A percentile compares a stretch with the other conserved stretches of the same genome.
These are phyloP conservation scores for Neuroterus valhalla DNA, from an alignment of 1,140 invertebrate genomes.

Conservation along the genomic window DNA sequence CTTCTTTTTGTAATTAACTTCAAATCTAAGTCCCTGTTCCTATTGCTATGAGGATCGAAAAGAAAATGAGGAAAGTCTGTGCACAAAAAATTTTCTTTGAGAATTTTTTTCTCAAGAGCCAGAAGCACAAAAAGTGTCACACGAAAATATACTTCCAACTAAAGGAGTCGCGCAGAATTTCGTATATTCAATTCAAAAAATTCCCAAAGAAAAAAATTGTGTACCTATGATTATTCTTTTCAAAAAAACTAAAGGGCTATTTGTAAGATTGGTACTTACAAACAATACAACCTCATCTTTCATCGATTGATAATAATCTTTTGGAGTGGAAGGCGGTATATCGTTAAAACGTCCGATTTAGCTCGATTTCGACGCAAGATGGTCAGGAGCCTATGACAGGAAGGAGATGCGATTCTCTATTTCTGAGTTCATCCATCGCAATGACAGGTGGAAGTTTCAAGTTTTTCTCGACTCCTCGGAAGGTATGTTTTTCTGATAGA, in stretches of 20 bases:
- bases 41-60: too few species aligned
- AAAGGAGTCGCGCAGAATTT: too few species aligned
- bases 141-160: too few species aligned
- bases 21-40: too few species aligned
- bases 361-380: slow-evolving; percentile 44
- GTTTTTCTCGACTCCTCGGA: slow-evolving; percentile 43
- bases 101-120: too few species aligned
- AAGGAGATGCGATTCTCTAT: slow-evolving; percentile 35
- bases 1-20: background rate
- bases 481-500: slow-evolving; percentile 61
- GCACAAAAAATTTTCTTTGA: too few species aligned
- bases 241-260: too few species aligned
- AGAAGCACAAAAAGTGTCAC: too few species aligned
- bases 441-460: slow-evolving; percentile 29
- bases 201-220: too few species aligned
- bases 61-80: too few species aligned
- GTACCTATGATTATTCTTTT: too few species aligned
- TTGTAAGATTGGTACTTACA: background rate
- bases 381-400: slow-evolving; percentile 45
- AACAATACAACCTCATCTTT: background rate
- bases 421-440: slow-evolving; percentile 42
- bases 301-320: background rate
- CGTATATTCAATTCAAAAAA: too few species aligned
- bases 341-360: slow-evolving; percentile 43
- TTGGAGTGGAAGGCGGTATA: background rate